Evolutionary conservation across 2,113 vertebrate species (phyloP).

Genomic region (Notechis scutatus): DNA sequence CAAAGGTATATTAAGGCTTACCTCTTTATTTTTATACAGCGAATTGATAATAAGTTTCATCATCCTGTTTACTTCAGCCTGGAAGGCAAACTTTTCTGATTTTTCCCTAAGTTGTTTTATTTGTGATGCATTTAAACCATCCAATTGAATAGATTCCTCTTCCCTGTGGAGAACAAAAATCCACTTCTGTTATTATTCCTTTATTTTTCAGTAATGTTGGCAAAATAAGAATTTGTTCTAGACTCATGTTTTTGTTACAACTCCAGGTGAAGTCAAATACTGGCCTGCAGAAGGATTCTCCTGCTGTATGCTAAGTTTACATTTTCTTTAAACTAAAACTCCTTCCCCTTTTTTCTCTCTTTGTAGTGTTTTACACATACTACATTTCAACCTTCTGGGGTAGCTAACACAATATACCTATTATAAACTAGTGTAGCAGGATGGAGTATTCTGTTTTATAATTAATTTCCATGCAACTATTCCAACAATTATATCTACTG

Average conservation of each 20-base stretch:
- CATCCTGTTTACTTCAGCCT: slow-evolving; percentile 98
- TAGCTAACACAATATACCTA: background rate
- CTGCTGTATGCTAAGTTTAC: too few relatives aligned
- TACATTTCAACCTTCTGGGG: background rate
- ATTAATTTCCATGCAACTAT: background rate
- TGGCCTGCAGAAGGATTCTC: background rate
- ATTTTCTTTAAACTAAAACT: background rate
- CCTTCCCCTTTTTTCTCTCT: background rate
- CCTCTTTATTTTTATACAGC: slow-evolving; percentile 98
- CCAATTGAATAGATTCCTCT: slow-evolving; percentile 95
- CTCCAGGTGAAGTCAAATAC: background rate
- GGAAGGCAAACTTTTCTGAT: slow-evolving; percentile 94
- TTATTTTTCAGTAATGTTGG: background rate
- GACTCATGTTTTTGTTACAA: background rate
- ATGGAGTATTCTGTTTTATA: background rate
- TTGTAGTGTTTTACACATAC: background rate
- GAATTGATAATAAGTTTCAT: slow-evolving; percentile 99
- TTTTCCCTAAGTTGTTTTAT: slow-evolving; percentile 96
- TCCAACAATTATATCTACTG: background rate
- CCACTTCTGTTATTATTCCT: background rate
- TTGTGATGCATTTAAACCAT: slow-evolving; percentile 94
- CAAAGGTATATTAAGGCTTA: slow-evolving; percentile 54
- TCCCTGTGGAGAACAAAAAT: slow-evolving; percentile 74
- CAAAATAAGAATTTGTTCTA: background rate
- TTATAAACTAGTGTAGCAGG: background rate